A percentile compares a stretch with the other conserved stretches of the same genome.
Evolutionary conservation across 2,113 vertebrate species (phyloP).

Genomic region (Octodon degus): DNA sequence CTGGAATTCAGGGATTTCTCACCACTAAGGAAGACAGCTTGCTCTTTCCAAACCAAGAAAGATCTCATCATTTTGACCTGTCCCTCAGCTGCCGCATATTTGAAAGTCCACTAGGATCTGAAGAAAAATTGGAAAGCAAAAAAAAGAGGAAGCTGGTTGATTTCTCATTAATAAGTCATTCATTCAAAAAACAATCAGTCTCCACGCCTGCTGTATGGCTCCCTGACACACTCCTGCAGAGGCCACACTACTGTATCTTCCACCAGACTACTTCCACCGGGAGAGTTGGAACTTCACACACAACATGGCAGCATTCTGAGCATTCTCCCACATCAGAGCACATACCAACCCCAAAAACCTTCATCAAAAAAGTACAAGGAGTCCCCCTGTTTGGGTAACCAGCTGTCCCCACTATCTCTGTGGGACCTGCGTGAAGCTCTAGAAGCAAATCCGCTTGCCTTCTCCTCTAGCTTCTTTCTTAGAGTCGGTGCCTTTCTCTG

Average conservation of each 20-base stretch:
- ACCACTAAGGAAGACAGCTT: background rate
- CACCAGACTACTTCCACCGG: background rate
- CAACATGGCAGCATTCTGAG: background rate
- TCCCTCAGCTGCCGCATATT: background rate
- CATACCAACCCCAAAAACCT: background rate
- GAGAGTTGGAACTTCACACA: background rate
- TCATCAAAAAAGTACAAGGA: background rate
- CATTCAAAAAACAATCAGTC: background rate
- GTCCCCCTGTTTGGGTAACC: background rate
- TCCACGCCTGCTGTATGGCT: background rate
- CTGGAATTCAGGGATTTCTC: background rate
- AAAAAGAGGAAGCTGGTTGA: background rate
- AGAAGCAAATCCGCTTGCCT: background rate
- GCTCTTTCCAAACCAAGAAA: slow-evolving; percentile 61
- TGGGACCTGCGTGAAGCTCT: background rate
- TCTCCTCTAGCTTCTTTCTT: background rate
- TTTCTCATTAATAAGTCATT: slow-evolving; percentile 47
- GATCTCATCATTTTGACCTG: slow-evolving; percentile 49
- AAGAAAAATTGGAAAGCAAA: slow-evolving; percentile 27
- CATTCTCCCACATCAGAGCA: background rate
- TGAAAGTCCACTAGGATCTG: slow-evolving; percentile 34
- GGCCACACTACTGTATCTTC: background rate
- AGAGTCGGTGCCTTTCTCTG: background rate
- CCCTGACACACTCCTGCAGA: background rate
- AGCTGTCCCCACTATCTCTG: background rate